Conservation (phyloP, 2,888 invertebrate species). For the Drosophila fulvimacula region DNA sequence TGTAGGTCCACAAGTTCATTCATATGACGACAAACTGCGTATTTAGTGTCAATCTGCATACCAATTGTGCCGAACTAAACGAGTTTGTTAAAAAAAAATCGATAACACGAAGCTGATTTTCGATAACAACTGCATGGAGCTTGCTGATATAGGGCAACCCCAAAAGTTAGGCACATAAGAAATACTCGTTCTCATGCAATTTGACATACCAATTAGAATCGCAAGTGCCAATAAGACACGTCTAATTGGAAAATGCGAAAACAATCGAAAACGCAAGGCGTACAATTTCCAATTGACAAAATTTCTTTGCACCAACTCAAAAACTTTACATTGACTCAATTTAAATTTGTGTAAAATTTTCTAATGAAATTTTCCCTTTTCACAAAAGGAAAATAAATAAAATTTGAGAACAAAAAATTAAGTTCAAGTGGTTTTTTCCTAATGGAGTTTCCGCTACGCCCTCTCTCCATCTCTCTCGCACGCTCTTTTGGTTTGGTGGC, state of each 20-base stretch:
- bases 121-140: neutral
- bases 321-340: constrained; percentile 15
- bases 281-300: neutral
- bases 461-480: neutral
- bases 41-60: neutral
- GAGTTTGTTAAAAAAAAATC: too few relatives aligned
- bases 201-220: neutral
- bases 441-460: neutral
- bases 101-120: too few relatives aligned
- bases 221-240: neutral
- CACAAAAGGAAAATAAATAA: constrained; percentile 7
- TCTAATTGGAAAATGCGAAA: neutral
- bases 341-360: constrained; percentile 1
- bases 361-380: constrained; percentile 10
- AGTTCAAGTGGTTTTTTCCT: constrained; percentile 15
- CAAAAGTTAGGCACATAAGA: too few relatives aligned
- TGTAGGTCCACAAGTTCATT: neutral
- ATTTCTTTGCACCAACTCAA: constrained; percentile 2
- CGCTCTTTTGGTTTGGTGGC: constrained; percentile 5
- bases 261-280: neutral
- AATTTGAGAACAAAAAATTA: constrained; percentile 7
- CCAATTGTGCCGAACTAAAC: too few relatives aligned
- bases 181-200: neutral
- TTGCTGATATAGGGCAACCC: too few relatives aligned
- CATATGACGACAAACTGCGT: neutral